These are phyloP conservation scores for Ptychadena robeensis DNA, from an alignment of 2,797 vertebrate species.

Conservation along the genomic window DNA sequence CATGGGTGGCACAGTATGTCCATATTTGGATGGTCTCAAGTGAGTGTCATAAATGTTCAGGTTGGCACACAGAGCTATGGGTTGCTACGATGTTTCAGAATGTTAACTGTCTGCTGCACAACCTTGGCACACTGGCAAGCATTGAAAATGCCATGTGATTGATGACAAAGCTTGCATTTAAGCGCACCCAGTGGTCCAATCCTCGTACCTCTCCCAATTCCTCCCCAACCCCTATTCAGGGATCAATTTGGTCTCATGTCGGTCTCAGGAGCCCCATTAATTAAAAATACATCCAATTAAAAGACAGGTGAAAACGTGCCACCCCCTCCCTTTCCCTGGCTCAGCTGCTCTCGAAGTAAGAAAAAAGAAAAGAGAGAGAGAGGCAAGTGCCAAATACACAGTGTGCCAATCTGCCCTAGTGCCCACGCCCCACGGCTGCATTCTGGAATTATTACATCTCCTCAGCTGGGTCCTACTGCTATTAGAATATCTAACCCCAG, in stretches of 20 bases:
- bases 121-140: constrained; percentile 52
- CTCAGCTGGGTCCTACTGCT: constrained; percentile 67
- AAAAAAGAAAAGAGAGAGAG: constrained; percentile 57
- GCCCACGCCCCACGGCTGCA: constrained; percentile 64
- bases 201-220: constrained; percentile 77
- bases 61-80: constrained; percentile 25
- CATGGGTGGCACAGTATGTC: background rate
- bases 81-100: constrained; percentile 33
- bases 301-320: constrained; percentile 82
- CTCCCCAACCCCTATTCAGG: constrained; percentile 83
- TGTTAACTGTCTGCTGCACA: constrained; percentile 34
- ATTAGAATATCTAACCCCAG: constrained; percentile 60
- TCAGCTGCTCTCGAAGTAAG: constrained; percentile 76
- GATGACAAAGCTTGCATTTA: constrained; percentile 76
- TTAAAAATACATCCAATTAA: constrained; percentile 88
- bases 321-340: constrained; percentile 66
- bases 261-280: constrained; percentile 82
- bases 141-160: constrained; percentile 81
- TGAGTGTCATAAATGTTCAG: background rate
- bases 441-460: constrained; percentile 66
- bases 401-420: constrained; percentile 72
- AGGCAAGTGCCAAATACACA: constrained; percentile 68
- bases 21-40: constrained; percentile 3
- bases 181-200: constrained; percentile 82
- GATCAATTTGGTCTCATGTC: constrained; percentile 77